Evolutionary conservation across 2,113 vertebrate genomes (phyloP), one percentile per base, ranked within the genome.

Genomic region (Varanus komodoensis): DNA sequence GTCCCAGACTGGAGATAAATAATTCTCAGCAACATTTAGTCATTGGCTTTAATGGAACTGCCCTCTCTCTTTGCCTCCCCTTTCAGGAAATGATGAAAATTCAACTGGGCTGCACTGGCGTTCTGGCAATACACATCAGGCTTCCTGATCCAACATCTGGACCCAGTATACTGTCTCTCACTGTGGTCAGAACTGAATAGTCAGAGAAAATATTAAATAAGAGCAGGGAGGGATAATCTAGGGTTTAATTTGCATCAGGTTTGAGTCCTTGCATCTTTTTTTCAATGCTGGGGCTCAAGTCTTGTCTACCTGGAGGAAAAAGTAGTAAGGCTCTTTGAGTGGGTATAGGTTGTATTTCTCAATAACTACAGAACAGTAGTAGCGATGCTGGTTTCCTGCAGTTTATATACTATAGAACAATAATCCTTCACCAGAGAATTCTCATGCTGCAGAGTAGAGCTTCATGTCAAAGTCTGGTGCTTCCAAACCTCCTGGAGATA

Each of bases 11-110:
- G 3, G 61, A 6, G 32, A 85, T 74, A 50, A 80, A 78, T 0
- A 44, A 52, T 82, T 84, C 87, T 85, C 90, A 90, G 23, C 92
- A 83, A 91, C 27, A 17, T 48, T 67, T 74, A 86, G 88, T 82
- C 38, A 86, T 90, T 29, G 93, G 83, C 87, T n/a, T 1, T 27
- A 34, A 69, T 87, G 71, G 89, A 64, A 9, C 87, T 50, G 77
- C 50, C 29, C 14, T 73, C 17, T 15, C 64, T 52, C 6, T 15
- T 68, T 0, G 9, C n/a, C 32, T 21, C 88, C 48, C 48, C 54
- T 52, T 75, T 25, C 38, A 61, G 21, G 21, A 79, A 61, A 86
- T 29, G 29, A n/a, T 32, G 17, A 54, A 54, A 69, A 21, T 1
- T 25, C 3, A 4, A 14, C 69, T 25, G 34, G 8, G 3, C 21